Evolutionary conservation across 2,113 vertebrate genomes (phyloP), one percentile per base, ranked within the genome.

Genomic region (Potamarius usumacintae): DNA sequence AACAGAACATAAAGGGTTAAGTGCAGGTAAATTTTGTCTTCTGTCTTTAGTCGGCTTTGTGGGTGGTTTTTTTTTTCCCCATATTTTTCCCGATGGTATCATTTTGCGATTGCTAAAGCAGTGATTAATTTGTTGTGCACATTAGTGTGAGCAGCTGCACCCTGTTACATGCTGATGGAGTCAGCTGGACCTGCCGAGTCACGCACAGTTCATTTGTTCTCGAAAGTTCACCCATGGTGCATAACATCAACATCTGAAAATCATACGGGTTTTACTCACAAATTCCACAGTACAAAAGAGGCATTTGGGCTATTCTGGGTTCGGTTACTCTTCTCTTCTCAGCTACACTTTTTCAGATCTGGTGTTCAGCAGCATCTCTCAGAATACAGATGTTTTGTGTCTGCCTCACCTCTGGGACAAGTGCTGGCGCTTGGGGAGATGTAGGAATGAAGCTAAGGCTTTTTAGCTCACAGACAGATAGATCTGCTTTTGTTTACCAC

Each of bases 371-470:
- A 60, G 8, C 25, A 42, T 86, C 63, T 74, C n/a, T 42, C 74
- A 65, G 63, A 76, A 52, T 77, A 60, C 90, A 87, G 90, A 83
- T 90, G 90, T 89, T 90, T 83, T 55, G 18, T 85, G 69, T 90
- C 87, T 20, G 25, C 76, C 34, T 71, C 88, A 74, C 83, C 48
- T 53, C 85, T 81, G 87, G 85, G 87, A 86, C 22, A 55, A 76
- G 48, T 83, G 7, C 79, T 48, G 15, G 82, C 52, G 42, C 84
- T 83, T 58, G 69, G 65, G 67, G 67, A 79, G 63, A 58, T 65
- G 60, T n/a, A 62, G 83, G 82, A 86, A 65, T 27, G 34, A 60
- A 42, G 79, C 58, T 6, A 48, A 85, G 58, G 78, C 69, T 62
- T 86, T 82, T 69, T 25, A 62, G 42, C 85, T 7, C 12, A 1